Evolutionary conservation across 2,797 vertebrate species (phyloP).

Genomic region (Tangara arthus): DNA sequence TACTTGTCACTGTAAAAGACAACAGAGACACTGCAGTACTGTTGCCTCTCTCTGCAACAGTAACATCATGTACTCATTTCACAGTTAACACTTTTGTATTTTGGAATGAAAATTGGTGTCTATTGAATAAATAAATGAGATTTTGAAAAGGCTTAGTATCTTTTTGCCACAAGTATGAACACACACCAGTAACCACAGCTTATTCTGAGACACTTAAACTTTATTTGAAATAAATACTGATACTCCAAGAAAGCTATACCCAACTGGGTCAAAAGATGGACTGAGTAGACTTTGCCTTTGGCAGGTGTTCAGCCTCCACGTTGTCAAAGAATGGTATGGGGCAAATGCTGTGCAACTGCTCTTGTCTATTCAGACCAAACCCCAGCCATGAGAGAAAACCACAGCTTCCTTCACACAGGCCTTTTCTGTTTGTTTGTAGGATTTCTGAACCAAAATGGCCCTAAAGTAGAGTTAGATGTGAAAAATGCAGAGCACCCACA

Average conservation of each 20-base stretch:
- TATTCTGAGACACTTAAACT: not conserved
- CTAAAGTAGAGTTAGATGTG: not conserved
- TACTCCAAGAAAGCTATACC: not conserved
- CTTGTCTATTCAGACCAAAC: not conserved
- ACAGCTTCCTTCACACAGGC: not conserved
- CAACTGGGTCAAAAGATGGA: not conserved
- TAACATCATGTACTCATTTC: not conserved
- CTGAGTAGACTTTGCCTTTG: not conserved
- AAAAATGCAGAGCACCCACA: not conserved
- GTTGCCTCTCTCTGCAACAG: not conserved
- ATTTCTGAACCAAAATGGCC: not conserved
- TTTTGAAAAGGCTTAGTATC: not conserved
- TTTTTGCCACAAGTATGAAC: not conserved
- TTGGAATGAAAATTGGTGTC: not conserved
- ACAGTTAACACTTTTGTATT: not conserved
- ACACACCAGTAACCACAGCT: not conserved
- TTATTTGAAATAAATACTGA: not conserved
- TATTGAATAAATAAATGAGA: not conserved
- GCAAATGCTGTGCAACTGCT: not conserved
- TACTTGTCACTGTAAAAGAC: not conserved
- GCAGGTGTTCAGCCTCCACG: not conserved
- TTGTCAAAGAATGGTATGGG: rapidly evolving
- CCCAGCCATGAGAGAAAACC: not conserved
- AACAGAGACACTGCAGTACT: not conserved
- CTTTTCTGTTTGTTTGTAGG: not conserved